Evolutionary conservation across 2,113 vertebrate species (phyloP).

Genomic region (Notarius lentiginosus): DNA sequence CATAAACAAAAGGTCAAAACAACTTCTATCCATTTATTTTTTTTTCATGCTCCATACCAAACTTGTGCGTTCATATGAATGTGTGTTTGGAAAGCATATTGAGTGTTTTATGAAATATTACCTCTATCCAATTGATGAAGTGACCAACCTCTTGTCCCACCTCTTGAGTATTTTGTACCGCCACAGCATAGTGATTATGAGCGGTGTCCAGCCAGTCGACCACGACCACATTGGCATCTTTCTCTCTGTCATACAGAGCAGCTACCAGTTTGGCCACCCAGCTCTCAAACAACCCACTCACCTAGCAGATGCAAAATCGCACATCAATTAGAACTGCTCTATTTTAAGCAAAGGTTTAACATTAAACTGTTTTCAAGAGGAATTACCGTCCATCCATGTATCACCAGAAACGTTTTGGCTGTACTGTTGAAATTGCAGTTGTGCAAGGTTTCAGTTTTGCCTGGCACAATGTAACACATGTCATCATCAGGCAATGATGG

Average conservation of each 20-base stretch:
- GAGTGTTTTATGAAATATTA: constrained; percentile 41
- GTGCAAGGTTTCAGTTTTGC: neutral
- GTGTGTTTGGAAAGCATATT: neutral
- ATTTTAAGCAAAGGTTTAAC: neutral
- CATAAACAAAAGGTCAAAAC: too few species aligned
- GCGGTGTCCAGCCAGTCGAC: constrained; percentile 77
- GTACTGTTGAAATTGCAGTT: neutral
- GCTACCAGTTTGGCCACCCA: constrained; percentile 75
- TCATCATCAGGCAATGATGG: neutral
- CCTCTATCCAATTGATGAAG: constrained; percentile 79
- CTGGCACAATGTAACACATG: neutral
- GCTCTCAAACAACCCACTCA: constrained; percentile 77
- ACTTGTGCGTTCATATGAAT: neutral
- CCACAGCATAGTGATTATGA: constrained; percentile 75
- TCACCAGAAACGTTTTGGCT: neutral
- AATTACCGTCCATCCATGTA: constrained; percentile 1
- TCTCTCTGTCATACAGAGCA: constrained; percentile 71
- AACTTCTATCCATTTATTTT: neutral
- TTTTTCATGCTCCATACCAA: neutral
- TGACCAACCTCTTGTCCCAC: constrained; percentile 71
- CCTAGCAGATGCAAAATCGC: constrained; percentile 52
- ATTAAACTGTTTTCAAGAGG: neutral
- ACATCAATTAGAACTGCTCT: neutral
- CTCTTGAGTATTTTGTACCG: constrained; percentile 71
- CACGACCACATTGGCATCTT: constrained; percentile 73